Percentiles rank a stretch among this genome's conserved stretches.
These are phyloP conservation scores for Cephalopholis sonnerati DNA, from an alignment of 2,113 vertebrate genomes.

Conservation along the genomic window DNA sequence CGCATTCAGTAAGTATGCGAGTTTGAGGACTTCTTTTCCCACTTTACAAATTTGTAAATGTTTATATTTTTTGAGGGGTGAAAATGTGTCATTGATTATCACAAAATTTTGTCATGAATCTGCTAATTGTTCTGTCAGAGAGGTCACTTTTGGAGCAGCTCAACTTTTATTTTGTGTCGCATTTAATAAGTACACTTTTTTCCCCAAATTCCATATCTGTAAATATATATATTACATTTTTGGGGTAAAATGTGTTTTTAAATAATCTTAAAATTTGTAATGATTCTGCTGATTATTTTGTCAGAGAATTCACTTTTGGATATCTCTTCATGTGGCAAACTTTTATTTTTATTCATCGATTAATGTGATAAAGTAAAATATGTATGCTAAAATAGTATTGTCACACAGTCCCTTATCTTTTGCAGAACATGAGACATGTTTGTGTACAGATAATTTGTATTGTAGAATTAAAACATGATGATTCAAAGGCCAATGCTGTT, in stretches of 20 bases:
- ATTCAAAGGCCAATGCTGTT: neutral
- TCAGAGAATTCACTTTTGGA: neutral
- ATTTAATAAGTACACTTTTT: neutral
- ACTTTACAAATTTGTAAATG: neutral
- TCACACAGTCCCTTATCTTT: too few relatives aligned
- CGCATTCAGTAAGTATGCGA: neutral
- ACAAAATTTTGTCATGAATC: too few relatives aligned
- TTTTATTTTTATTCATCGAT: neutral
- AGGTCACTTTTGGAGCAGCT: too few relatives aligned
- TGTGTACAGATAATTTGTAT: neutral
- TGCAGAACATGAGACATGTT: neutral
- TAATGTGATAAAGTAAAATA: neutral
- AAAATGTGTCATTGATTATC: too few relatives aligned
- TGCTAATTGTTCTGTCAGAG: too few relatives aligned
- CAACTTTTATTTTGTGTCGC: too few relatives aligned
- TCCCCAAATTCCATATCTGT: neutral
- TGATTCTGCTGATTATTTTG: neutral
- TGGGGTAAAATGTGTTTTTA: neutral
- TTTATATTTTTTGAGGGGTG: too few relatives aligned
- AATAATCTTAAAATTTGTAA: neutral
- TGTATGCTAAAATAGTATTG: neutral
- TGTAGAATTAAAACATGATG: neutral
- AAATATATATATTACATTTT: neutral
- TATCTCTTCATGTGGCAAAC: neutral
- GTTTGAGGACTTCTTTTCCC: too few relatives aligned